Evolutionary conservation across 2,113 vertebrate species (phyloP).

Genomic region (Coptodon bakossiorum): DNA sequence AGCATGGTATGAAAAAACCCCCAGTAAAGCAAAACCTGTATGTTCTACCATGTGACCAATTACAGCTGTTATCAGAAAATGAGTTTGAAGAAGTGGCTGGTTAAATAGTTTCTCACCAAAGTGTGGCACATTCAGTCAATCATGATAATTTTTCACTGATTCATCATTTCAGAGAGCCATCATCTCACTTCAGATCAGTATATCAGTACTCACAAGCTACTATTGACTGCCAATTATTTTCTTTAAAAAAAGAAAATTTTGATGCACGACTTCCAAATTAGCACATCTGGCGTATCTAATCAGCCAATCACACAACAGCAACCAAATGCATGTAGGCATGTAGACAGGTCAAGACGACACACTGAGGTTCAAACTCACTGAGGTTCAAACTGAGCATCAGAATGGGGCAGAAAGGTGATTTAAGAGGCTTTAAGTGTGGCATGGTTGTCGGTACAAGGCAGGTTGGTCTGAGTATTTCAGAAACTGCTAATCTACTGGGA

Average conservation of each 20-base stretch:
- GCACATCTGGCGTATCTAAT: neutral
- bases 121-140: neutral
- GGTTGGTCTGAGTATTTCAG: neutral
- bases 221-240: neutral
- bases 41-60: neutral
- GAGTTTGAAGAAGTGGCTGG: neutral
- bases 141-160: neutral
- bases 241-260: neutral
- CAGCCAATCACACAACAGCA: neutral
- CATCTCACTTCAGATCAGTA: neutral
- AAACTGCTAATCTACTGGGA: neutral
- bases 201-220: neutral
- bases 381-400: neutral
- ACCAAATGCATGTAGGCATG: neutral
- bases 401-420: neutral
- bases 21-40: neutral
- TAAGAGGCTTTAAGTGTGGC: neutral
- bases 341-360: neutral
- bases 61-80: neutral
- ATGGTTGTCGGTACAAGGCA: neutral
- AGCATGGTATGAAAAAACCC: fast-evolving
- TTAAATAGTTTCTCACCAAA: neutral
- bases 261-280: neutral
- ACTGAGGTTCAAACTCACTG: neutral
- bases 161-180: neutral